Base-by-base conservation (phyloP, 2,888 invertebrate species). In the Lithophane leautieri region DNA sequence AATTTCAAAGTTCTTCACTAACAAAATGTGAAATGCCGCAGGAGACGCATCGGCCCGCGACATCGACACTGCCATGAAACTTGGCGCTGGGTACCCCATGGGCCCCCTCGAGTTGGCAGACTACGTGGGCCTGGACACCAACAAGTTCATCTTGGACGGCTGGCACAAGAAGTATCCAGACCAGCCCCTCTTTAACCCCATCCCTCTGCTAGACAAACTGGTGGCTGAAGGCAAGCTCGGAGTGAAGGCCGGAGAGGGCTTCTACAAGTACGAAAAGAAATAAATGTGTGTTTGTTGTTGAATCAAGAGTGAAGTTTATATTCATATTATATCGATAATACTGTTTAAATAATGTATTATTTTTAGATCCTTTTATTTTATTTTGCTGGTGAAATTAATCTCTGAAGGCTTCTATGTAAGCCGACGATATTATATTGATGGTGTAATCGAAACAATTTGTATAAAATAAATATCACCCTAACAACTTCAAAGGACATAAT, bases 31-130 rank as follows among this genome's bases (percentile, higher is more conserved):
- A 0, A 19, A 11, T 77, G 14, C 83, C 80, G 0, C 91, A 97
- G 97, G 97, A 44, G 98, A 98, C 91, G 98, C 98, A 0, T 95
- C 97, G 19, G 97, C 98, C 14, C 96, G 97, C 88, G 99, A 99
- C 92, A 98, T 99, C 76, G 99, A 99, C 90, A 97, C 97, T 14
- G 99, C 98, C 2, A 98, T 99, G 98, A 99, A 99, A 93, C 94
- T 99, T 25, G 99, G 99, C n/a, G 98, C 98, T 7, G 98, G 98
- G 0, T 97, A 98, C 94, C 99, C 99, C 0, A 99, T 99, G 99
- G 99, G 99, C 0, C 99, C 99, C 0, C 97, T 99, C 87, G 98
- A 99, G 93, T 93, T 99, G 58, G 96, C 97, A 0, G 99, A 99
- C 95, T 98, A 98, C 94, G 98, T 98, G 1, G 99, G 99, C 0